A percentile compares a stretch with the other conserved stretches of the same genome.
phyloP scores from a whole-genome alignment of 2,797 vertebrate genomes.

The Onychomys leucogaster region DNA sequence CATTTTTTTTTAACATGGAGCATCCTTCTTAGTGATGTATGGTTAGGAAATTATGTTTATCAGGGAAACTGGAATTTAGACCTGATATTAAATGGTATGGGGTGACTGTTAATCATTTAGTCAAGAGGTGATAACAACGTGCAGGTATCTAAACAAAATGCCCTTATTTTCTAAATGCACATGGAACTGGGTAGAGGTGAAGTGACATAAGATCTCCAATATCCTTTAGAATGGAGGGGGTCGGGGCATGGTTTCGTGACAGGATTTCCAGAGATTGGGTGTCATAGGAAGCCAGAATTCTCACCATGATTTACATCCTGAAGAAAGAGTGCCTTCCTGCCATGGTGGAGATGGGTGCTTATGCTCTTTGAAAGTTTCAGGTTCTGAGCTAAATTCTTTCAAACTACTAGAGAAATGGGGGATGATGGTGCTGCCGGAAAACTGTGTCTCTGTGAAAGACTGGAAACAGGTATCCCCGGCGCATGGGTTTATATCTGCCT shows the following conservation, averaged over 20 bases:
- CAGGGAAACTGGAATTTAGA: constrained; percentile 39
- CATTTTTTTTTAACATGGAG: not conserved
- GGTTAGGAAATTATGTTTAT: not conserved
- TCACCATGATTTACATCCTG: not conserved
- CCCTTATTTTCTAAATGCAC: not conserved
- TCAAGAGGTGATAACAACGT: constrained; percentile 9
- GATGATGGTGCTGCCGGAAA: not conserved
- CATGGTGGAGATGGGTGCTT: not conserved
- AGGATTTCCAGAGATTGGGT: not conserved
- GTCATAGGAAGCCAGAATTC: not conserved
- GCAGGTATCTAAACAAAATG: constrained; percentile 14
- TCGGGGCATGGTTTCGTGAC: not conserved
- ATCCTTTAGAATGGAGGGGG: not conserved
- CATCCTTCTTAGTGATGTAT: not conserved
- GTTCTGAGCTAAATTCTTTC: not conserved
- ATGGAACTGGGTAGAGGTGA: not conserved
- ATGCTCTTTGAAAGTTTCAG: not conserved
- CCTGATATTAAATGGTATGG: not conserved
- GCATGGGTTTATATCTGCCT: not conserved
- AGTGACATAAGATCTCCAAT: constrained; percentile 12
- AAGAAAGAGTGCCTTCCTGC: not conserved
- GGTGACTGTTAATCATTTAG: constrained; percentile 40
- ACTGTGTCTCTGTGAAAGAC: not conserved
- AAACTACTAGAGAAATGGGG: not conserved
- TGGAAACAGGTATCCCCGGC: not conserved